phyloP scores from a whole-genome alignment of 2,113 vertebrate genomes.

The Meleagris gallopavo region DNA sequence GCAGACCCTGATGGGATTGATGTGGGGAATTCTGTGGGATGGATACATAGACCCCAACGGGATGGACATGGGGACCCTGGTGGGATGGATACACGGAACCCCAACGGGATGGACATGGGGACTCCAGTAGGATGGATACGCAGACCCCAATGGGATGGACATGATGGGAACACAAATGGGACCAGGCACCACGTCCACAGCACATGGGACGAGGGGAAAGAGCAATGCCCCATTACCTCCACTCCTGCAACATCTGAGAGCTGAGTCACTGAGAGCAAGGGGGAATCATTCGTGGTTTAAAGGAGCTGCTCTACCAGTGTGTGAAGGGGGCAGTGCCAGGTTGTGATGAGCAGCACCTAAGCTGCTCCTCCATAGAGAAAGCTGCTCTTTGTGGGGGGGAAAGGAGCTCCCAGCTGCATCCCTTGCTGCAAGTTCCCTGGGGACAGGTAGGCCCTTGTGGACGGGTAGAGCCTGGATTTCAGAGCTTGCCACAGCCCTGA shows the following conservation, averaged over 20 bases:
- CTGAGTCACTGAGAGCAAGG: not conserved
- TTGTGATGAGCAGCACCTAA: not conserved
- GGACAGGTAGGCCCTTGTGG: not conserved
- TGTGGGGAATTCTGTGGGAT: too few species aligned
- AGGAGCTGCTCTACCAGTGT: conserved; percentile 5
- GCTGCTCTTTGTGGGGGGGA: not conserved
- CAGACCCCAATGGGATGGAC: too few species aligned
- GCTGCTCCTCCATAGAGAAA: not conserved
- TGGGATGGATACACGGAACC: too few species aligned
- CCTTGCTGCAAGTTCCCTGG: not conserved
- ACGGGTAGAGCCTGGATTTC: not conserved
- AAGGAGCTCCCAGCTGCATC: not conserved
- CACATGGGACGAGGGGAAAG: not conserved
- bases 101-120: too few species aligned
- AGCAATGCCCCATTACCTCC: not conserved
- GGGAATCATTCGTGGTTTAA: not conserved
- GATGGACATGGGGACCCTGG: too few species aligned
- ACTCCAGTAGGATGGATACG: too few species aligned
- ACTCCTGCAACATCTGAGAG: conserved; percentile 42
- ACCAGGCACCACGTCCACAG: fast-evolving
- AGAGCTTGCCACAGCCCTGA: not conserved
- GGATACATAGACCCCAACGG: too few species aligned
- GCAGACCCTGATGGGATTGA: too few species aligned
- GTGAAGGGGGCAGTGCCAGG: fast-evolving
- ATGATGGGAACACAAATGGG: too few species aligned